Evolutionary conservation across 2,113 vertebrate genomes (phyloP).

Genomic region (Ailuropoda melanoleuca): DNA sequence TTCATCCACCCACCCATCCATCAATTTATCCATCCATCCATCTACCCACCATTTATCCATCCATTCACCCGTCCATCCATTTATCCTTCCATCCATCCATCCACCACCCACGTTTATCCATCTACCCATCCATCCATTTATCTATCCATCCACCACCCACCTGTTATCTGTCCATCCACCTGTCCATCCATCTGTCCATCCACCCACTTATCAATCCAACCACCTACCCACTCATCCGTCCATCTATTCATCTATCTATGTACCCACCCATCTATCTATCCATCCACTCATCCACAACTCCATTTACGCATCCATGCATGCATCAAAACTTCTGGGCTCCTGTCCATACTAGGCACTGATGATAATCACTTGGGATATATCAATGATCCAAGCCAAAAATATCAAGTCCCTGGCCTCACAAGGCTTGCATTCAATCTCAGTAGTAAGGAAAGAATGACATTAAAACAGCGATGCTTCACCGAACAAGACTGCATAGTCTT

Average conservation of each 20-base stretch:
- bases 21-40: no score
- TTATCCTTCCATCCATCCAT: not conserved
- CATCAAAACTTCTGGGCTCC: not conserved
- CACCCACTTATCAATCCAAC: fast-evolving
- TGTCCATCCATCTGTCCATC: no score
- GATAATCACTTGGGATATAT: no score
- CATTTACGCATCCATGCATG: not conserved
- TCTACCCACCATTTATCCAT: no score
- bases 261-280: not conserved
- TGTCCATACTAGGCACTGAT: not conserved
- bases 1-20: no score
- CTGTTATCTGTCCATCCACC: fast-evolving
- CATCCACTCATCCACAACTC: not conserved
- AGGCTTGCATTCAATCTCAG: not conserved
- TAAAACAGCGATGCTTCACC: no score
- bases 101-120: no score
- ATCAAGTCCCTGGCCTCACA: not conserved
- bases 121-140: not conserved
- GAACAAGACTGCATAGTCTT: not conserved
- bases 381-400: not conserved
- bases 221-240: no score
- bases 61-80: no score
- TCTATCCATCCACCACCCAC: not conserved
- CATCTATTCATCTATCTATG: no score
- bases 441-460: not conserved